Evolutionary conservation across 64 coral and sea anemone genomes (phyloP), one percentile per base, ranked within the genome.

Genomic region (Montipora efflorescens): DNA sequence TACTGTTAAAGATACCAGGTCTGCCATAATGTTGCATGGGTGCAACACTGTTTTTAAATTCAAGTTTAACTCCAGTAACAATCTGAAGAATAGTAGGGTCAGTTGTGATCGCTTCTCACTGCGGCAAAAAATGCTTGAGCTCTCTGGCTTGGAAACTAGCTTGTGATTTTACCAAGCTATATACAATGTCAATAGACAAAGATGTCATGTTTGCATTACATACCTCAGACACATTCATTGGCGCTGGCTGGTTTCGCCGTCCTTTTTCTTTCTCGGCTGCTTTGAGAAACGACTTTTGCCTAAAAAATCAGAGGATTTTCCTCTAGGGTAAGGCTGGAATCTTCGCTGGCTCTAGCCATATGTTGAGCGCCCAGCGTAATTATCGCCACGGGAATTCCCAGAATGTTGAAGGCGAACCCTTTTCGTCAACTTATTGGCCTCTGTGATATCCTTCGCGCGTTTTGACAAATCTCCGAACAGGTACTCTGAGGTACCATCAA

Each of bases 1-100:
- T 11, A 88, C 8, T n/a, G 49, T 73, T 76, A 51, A 74, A 88
- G 20, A 73, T 48, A 36, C 69, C 47, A 53, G 86, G 86, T 36
- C 66, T 69, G 36, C 44, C 44, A 75, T 73, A 76, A 69, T 73
- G 86, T 53, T 88, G 49, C 10, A 44, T 73, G 48, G 86, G 62
- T 75, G n/a, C 78, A 79, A 79, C 78, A 79, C 48, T 55, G 49
- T 70, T 75, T 70, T 73, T 73, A 76, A 88, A 53, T 88, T 88
- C 47, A 76, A 88, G 23, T 50, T 28, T 53, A 50, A 73, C 86
- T 28, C 69, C 76, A 79, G 57, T 69, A 59, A 90, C 76, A 48
- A 67, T 80, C 57, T 79, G 88, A 16, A 90, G 57, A 55, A 75
- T 74, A 75, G 43, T 51, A n/a, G 43, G 62, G 69, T 87, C 64